Base-by-base conservation (phyloP, 2,797 vertebrate species). In the Phaenicophaeus curvirostris region DNA sequence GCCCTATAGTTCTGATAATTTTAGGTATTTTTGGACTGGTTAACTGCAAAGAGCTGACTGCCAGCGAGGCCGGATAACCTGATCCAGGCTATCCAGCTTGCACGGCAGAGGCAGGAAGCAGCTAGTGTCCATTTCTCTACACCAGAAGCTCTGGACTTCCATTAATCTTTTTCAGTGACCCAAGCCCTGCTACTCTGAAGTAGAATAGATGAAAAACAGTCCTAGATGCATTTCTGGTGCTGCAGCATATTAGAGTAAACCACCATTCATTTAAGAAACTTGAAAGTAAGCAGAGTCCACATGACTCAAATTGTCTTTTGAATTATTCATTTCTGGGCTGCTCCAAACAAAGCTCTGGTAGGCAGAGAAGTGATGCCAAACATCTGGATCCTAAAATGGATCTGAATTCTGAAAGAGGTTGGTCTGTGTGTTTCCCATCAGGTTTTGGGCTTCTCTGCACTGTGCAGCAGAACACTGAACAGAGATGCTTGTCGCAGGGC, bases 271-370 rank as follows among this genome's bases (percentile, higher is more conserved):
- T 41, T 71, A 53, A 61, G 58, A 74, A 65, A 65, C 66, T 68
- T 57, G n/a, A 94, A 74, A 91, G 30, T 59, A 95, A 79, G 71
- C 59, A 74, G 41, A 63, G 31, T 28, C 59, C 71, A 48, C 31
- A 5, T 33, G 55, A 89, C 65, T 75, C 55, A 86, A 72, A 77
- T 41, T 54, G 7, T 28, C 69, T 75, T 87, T 57, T 81, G 54
- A 77, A 54, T 86, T 92, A 94, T 90, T 94, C 20, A 55, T 54
- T 72, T 87, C 74, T 71, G 46, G 78, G 58, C 39, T 44, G 46
- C 7, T 2, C 37, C 53, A 59, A 88, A 48, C 57, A 91, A 90
- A 88, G 33, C 50, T 78, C 35, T 62, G 42, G 66, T 13, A 66
- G 86, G 73, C 39, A 86, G 69, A 50, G 58, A 81, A 58, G 50